These are phyloP conservation scores for Dunckerocampus dactyliophorus DNA, from an alignment of 2,113 vertebrate genomes.

Conservation along the genomic window DNA sequence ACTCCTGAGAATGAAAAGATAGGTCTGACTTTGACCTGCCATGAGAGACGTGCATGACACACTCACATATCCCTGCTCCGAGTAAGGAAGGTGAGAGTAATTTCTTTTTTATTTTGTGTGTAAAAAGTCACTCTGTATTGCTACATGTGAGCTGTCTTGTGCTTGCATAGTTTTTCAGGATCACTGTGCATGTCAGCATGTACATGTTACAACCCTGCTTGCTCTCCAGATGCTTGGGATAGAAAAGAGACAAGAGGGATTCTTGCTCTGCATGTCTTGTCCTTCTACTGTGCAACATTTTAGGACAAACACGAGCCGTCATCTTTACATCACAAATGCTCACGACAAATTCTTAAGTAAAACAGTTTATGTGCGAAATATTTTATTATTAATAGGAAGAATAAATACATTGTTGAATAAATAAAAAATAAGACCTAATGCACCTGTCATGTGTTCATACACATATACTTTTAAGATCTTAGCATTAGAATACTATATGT, in stretches of 20 bases:
- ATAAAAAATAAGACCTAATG: constrained; percentile 24
- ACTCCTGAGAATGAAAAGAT: not conserved
- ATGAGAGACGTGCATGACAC: not conserved
- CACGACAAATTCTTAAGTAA: too few relatives aligned
- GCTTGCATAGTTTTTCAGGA: constrained; percentile 7
- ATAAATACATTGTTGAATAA: constrained; percentile 25
- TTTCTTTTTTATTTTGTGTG: not conserved
- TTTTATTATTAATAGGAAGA: not conserved
- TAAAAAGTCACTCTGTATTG: not conserved
- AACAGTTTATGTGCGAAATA: not conserved
- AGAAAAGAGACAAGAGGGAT: not conserved
- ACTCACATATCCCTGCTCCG: not conserved
- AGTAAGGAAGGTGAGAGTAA: not conserved
- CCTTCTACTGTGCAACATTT: too few relatives aligned
- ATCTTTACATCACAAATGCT: too few relatives aligned
- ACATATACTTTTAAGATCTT: not conserved
- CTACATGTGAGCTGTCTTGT: not conserved
- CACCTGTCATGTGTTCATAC: too few relatives aligned
- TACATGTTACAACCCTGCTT: not conserved
- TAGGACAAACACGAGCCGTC: too few relatives aligned
- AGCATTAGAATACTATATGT: not conserved
- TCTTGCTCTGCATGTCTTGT: too few relatives aligned
- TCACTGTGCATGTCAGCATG: not conserved
- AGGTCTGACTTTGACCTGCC: not conserved
- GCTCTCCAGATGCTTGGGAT: not conserved